Conservation (phyloP, 1,140 invertebrate species). For the Neodiprion fabricii region DNA sequence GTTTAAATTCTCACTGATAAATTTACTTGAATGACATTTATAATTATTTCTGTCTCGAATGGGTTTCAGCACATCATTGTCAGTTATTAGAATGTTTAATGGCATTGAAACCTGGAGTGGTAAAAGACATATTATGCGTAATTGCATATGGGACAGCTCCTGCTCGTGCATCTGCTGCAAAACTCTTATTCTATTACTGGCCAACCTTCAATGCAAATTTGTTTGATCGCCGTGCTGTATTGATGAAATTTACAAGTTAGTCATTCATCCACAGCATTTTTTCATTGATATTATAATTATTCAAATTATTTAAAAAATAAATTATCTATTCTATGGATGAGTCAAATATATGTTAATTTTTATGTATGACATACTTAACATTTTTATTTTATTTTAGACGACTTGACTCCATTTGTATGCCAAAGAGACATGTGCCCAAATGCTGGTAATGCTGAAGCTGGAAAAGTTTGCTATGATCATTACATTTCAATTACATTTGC, state of each 20-base stretch:
- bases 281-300: conserved; percentile 13
- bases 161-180: conserved; percentile 90
- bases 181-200: conserved; percentile 99
- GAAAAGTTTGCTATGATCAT: conserved; percentile 91
- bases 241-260: conserved; percentile 89
- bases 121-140: conserved; percentile 93
- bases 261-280: conserved; percentile 26
- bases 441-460: conserved; percentile 82
- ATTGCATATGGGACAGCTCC: conserved; percentile 96
- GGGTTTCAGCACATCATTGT: conserved; percentile 83
- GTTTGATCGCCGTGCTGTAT: conserved; percentile 87
- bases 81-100: conserved; percentile 94
- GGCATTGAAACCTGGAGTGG: conserved; percentile 86
- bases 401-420: conserved; percentile 80
- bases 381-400: conserved; percentile 57
- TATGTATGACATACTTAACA: conserved; percentile 21
- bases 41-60: conserved; percentile 5
- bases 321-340: neutral
- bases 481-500: conserved; percentile 83
- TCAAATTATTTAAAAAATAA: conserved; percentile 12
- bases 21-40: conserved; percentile 8
- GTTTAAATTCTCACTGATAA: too few relatives aligned
- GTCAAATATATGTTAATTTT: neutral
- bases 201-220: conserved; percentile 95
- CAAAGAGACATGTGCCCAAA: conserved; percentile 88